Conservation (phyloP, 2,888 invertebrate genomes). For the Heteromyza rotundicornis region DNA sequence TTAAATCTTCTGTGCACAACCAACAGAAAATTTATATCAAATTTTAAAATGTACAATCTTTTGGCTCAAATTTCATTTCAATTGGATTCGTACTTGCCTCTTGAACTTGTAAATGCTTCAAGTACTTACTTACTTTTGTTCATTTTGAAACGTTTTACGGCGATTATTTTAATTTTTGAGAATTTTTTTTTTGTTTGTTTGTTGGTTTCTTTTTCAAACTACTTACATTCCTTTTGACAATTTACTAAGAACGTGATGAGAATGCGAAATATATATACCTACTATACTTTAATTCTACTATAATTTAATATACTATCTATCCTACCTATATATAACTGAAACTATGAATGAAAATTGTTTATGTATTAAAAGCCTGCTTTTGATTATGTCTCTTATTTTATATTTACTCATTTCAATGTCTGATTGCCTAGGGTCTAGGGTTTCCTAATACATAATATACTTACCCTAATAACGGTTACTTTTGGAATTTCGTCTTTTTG, state of each 20-base stretch:
- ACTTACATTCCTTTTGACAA: too few relatives aligned
- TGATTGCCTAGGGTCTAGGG: not conserved
- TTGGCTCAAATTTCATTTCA: constrained; percentile 41
- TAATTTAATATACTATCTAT: not conserved
- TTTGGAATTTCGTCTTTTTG: not conserved
- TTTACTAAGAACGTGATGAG: not conserved
- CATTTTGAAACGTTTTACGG: not conserved
- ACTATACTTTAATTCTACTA: not conserved
- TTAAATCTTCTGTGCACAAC: not conserved
- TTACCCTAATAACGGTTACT: not conserved
- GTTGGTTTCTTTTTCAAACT: too few relatives aligned
- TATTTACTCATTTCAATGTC: not conserved
- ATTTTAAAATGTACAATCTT: constrained; percentile 38
- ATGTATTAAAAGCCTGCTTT: constrained; percentile 6
- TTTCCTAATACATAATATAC: not conserved
- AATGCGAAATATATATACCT: not conserved
- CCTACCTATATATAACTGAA: not conserved
- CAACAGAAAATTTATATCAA: not conserved
- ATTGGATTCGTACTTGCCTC: not conserved
- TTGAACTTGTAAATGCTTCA: not conserved
- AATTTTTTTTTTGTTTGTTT: too few relatives aligned
- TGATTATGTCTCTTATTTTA: not conserved
- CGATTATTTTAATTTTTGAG: not conserved
- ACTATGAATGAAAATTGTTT: not conserved
- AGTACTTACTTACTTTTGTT: not conserved